Evolutionary conservation across 2,797 vertebrate species (phyloP).

Genomic region (Erithacus rubecula): DNA sequence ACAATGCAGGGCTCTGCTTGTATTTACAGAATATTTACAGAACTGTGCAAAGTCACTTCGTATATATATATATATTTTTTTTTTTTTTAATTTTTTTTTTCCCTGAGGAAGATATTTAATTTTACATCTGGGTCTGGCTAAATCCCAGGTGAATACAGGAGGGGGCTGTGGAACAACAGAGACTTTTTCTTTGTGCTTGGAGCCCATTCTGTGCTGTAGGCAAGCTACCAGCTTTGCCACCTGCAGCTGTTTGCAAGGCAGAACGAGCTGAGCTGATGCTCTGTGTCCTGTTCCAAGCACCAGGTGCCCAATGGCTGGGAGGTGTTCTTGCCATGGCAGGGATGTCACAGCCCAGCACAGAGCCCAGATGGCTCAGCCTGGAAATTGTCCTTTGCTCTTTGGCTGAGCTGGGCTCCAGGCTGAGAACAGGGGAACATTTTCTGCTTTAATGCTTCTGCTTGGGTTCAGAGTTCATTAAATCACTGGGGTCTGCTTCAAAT

Average conservation of each 20-base stretch:
- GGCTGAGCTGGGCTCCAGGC: neutral
- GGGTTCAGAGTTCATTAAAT: neutral
- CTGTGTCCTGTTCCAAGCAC: neutral
- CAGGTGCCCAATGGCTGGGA: slow-evolving; percentile 17
- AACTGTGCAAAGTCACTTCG: neutral
- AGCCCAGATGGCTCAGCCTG: neutral
- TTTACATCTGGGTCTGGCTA: neutral
- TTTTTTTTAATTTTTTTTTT: too few relatives aligned
- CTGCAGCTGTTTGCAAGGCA: slow-evolving; percentile 4
- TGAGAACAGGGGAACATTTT: neutral
- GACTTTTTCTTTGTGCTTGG: neutral
- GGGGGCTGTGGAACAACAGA: neutral
- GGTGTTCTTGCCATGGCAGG: neutral
- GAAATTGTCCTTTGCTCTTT: slow-evolving; percentile 21
- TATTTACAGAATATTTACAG: neutral
- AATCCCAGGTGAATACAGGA: neutral
- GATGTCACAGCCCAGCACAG: neutral
- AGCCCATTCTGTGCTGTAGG: neutral
- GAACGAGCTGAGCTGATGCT: neutral
- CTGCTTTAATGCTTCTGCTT: neutral
- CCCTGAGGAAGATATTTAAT: neutral
- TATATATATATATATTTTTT: too few relatives aligned
- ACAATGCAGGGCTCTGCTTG: neutral
- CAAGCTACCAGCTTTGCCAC: slow-evolving; percentile 15
- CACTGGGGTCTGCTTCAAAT: neutral